Evolutionary conservation across 2,113 vertebrate genomes (phyloP), one percentile per base, ranked within the genome.

Genomic region (Hydrochoerus hydrochaeris): DNA sequence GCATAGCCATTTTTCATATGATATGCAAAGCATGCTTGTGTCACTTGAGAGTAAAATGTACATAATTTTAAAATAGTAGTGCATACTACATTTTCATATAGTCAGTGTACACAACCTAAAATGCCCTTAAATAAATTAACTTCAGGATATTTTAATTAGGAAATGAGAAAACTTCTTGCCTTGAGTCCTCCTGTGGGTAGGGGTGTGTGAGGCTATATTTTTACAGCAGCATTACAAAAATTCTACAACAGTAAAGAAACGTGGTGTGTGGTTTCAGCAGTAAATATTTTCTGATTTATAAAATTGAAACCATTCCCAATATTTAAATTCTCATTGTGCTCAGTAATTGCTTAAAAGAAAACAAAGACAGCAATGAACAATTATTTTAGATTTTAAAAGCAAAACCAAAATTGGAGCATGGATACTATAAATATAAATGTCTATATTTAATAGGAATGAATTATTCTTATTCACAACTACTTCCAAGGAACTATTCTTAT

Each of bases 381-480:
- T 41, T 62, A 94, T 38, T 94, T 84, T 75, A 71, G 30, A 73
- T 41, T 65, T 91, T 88, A 49, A 90, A 85, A 95, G 65, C 12
- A 69, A 78, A 82, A 73, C 44, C 41, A 88, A 91, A 92, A 80
- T 49, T 87, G 28, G 4, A 83, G 0, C 20, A 60, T 54, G 24
- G 9, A 41, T 85, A 22, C 69, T 93, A n/a, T 49, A 97, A 85
- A 94, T n/a, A 58, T 57, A 92, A 80, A 63, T 71, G 38, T 81
- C 3, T 80, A 10, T 82, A 78, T 91, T 82, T 91, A 89, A 95
- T 86, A 44, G 19, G 22, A 87, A 94, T 65, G 14, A 75, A 17
- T 82, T 91, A n/a, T 85, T 91, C 54, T 96, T 93, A 71, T 71
- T 90, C 87, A 77, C 49, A 88, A 90, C 9, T 46, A 58, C 44